Evolutionary conservation across 2,888 invertebrate genomes (phyloP).

Genomic region (Pedicia rivosa): DNA sequence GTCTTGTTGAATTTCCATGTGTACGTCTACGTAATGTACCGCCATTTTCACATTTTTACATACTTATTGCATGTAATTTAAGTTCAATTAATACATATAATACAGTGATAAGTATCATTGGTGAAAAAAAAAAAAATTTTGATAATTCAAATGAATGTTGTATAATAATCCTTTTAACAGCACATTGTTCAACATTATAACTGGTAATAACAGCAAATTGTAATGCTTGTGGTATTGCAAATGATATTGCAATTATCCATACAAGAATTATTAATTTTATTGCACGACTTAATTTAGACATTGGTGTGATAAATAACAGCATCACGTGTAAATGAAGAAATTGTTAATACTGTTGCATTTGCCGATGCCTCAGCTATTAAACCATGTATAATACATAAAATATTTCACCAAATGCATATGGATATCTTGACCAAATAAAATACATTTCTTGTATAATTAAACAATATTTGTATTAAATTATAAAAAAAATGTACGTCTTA

Average conservation of each 20-base stretch:
- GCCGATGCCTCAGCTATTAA: slow-evolving; percentile 66
- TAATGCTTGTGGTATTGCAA: slow-evolving; percentile 58
- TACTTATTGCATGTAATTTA: slow-evolving; percentile 41
- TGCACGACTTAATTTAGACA: slow-evolving; percentile 70
- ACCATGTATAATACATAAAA: slow-evolving; percentile 66
- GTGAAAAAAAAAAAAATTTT: slow-evolving; percentile 68
- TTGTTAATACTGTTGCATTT: slow-evolving; percentile 61
- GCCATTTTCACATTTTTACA: slow-evolving; percentile 27
- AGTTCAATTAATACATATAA: slow-evolving; percentile 62
- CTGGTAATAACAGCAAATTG: slow-evolving; percentile 50
- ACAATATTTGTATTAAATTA: no score
- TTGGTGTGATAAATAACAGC: slow-evolving; percentile 48
- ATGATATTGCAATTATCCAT: slow-evolving; percentile 60
- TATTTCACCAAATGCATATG: slow-evolving; percentile 59
- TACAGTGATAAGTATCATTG: slow-evolving; percentile 75
- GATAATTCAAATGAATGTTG: slow-evolving; percentile 40
- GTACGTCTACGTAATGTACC: slow-evolving; percentile 15
- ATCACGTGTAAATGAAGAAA: slow-evolving; percentile 66
- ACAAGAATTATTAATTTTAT: slow-evolving; percentile 57
- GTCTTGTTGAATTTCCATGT: slow-evolving; percentile 3
- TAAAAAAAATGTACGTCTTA: no score
- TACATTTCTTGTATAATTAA: slow-evolving; percentile 71
- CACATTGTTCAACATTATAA: slow-evolving; percentile 22
- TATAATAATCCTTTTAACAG: slow-evolving; percentile 27
- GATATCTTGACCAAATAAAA: slow-evolving; percentile 59